Base-by-base conservation (phyloP, 2,113 vertebrate genomes). In the Myrmecophaga tridactyla region DNA sequence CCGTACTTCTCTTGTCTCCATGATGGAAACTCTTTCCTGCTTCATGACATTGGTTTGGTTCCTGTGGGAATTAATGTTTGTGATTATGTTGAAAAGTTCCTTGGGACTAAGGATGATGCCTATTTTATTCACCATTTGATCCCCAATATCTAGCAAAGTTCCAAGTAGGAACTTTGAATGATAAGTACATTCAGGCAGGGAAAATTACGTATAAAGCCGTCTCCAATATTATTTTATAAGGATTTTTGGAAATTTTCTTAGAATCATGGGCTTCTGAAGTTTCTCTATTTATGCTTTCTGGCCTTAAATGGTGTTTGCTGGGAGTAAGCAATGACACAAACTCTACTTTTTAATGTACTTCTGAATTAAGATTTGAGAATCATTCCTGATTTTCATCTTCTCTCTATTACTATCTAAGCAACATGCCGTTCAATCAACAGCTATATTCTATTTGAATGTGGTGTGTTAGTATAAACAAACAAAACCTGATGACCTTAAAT, bases 331-430 rank as follows among this genome's bases (percentile, higher is more conserved):
- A 77, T 43, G 73, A 73, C 34, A 73, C 34, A 88, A n/a, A 7
- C 15, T 89, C 6, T 29, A 48, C 1, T n/a, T 10, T 77, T 93
- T 62, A 23, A n/a, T 78, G 25, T 3, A 77, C 21, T 62, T 41
- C 75, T 69, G n/a, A 90, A 48, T 85, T 73, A 67, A 90, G 81
- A 58, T n/a, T 82, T 58, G 8, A 51, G 27, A 46, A 21, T 73
- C 43, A 48, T 82, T 80, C 70, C 12, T 39, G 31, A 89, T 69
- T 93, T 85, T 94, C 76, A 72, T 85, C 58, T 96, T 92, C 90
- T 75, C 36, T 90, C n/a, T 73, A 13, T 72, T 34, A 51, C 29
- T 0, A 7, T 48, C 31, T 73, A 62, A 87, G 41, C 41, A 90
- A 84, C 14, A 39, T 48, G 11, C 39, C 51, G 1, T 73, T 65